Percentiles rank a stretch among this genome's conserved stretches.
phyloP scores from a whole-genome alignment of 30 jellyfish, hydroid and myxozoan genomes.

The Sanderia malayensis region DNA sequence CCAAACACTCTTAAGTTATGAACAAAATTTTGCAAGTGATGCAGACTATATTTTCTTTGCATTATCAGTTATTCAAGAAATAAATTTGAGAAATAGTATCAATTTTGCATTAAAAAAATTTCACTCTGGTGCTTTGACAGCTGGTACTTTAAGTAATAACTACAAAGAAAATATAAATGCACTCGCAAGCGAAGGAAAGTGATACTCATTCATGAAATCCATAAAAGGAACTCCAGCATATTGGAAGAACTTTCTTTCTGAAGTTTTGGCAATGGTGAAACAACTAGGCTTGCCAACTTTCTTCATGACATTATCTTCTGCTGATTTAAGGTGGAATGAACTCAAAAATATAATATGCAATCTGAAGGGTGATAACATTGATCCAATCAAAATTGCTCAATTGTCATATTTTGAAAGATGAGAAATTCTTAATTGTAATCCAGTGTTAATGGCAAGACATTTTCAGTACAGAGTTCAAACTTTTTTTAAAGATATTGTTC shows the following conservation, averaged over 20 bases:
- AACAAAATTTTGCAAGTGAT: background rate
- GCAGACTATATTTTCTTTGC: background rate
- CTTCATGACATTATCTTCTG: constrained; percentile 43
- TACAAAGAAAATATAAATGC: background rate
- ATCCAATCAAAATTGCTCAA: too few relatives aligned
- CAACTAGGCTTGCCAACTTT: constrained; percentile 54
- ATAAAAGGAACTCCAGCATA: constrained; percentile 63
- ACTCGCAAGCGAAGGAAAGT: background rate
- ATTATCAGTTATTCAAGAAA: background rate
- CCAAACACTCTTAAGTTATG: background rate
- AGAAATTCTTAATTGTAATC: constrained; percentile 28
- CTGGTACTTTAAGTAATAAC: background rate
- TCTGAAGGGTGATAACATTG: too few relatives aligned
- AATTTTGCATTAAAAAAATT: background rate
- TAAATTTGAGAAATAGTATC: background rate
- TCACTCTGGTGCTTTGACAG: background rate
- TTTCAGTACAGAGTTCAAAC: constrained; percentile 35
- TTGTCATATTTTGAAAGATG: constrained; percentile 27
- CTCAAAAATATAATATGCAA: constrained; percentile 1
- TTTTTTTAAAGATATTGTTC: constrained; percentile 15
- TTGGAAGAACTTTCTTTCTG: constrained; percentile 43
- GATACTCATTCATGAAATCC: constrained; percentile 27
- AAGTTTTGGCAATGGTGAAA: constrained; percentile 60
- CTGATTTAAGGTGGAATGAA: constrained; percentile 38
- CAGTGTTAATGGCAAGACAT: constrained; percentile 51